Base-by-base conservation (phyloP, 2,888 invertebrate species). In the Sisyra nigra region DNA sequence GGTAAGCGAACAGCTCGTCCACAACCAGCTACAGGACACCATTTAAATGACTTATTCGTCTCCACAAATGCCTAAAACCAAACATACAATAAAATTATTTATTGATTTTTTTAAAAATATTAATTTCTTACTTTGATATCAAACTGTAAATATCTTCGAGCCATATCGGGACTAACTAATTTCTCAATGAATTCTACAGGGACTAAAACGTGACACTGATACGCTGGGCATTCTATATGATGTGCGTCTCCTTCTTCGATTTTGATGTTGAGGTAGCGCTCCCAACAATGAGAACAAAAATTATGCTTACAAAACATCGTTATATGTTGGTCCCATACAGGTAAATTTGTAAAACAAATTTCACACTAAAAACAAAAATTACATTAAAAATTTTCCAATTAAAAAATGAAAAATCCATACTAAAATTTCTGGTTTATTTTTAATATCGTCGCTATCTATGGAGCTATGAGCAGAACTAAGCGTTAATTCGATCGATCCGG, bases 11-110 rank as follows among this genome's bases (percentile, higher is more conserved):
- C 78, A 7, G 78, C 78, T 48, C 74, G 60, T 3, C 74, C 74
- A 58, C 79, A 79, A 9, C 73, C 76, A 19, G 78, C 72, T 51
- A 67, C 69, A 3, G 78, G 78, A 54, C 78, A 79, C 78, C 78
- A 79, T 58, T 79, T 77, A 49, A 79, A 77, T 49, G 67, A 67
- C 46, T 75, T 74, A 56, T 77, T 79, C 48, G 74, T 74, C 52
- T 78, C 78, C 35, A 79, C 78, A 59, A 78, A 78, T 3, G 76
- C 77, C 75, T 76, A 52, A 1, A 55, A 53, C 44, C 9, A 19
- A 18, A 17, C 17, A 2, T 29, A 41, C 6, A n/a, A n/a, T n/a
- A n/a, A n/a, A n/a, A n/a, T n/a, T n/a, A n/a, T n/a, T n/a, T n/a
- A n/a, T n/a, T n/a, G n/a, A n/a, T n/a, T n/a, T n/a, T n/a, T n/a